Percentiles rank a stretch among this genome's conserved stretches.
These are phyloP conservation scores for Danio aesculapii DNA, from an alignment of 2,797 vertebrate species.

Conservation along the genomic window DNA sequence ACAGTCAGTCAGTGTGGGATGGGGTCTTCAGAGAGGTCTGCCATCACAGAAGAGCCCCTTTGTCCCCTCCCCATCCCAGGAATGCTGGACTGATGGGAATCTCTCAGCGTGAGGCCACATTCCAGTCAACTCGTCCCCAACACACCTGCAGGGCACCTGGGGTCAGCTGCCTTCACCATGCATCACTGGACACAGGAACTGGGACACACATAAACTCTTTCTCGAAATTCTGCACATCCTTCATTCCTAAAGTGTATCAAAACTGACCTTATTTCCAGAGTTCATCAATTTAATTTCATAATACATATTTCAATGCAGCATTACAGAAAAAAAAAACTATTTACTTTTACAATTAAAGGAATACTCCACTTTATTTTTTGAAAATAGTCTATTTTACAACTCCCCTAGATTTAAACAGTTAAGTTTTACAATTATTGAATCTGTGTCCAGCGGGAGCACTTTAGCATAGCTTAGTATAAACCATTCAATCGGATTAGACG, in stretches of 20 bases:
- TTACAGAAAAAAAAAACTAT: too few species aligned
- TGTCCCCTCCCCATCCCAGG: constrained; percentile 56
- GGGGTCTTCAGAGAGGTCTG: constrained; percentile 44
- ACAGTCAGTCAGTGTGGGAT: constrained; percentile 56
- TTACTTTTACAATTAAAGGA: too few species aligned
- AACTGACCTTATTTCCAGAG: background rate
- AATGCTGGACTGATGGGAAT: constrained; percentile 67
- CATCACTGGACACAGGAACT: constrained; percentile 49
- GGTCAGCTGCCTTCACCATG: constrained; percentile 59
- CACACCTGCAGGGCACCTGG: constrained; percentile 70
- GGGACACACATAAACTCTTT: constrained; percentile 5
- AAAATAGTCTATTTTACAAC: too few species aligned
- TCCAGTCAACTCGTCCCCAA: constrained; percentile 58
- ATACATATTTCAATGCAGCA: too few species aligned
- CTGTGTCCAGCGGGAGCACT: too few species aligned
- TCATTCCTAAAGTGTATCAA: constrained; percentile 1
- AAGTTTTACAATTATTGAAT: too few species aligned
- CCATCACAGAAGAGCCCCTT: constrained; percentile 62
- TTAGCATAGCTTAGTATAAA: too few species aligned
- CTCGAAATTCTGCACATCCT: constrained; percentile 17
- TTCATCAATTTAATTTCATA: too few species aligned
- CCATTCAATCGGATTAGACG: too few species aligned
- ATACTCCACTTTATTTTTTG: too few species aligned
- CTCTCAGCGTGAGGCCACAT: constrained; percentile 66
- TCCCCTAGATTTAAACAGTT: too few species aligned